These are phyloP conservation scores for Penaeus indicus DNA, from an alignment of 1,140 invertebrate genomes.

Conservation along the genomic window DNA sequence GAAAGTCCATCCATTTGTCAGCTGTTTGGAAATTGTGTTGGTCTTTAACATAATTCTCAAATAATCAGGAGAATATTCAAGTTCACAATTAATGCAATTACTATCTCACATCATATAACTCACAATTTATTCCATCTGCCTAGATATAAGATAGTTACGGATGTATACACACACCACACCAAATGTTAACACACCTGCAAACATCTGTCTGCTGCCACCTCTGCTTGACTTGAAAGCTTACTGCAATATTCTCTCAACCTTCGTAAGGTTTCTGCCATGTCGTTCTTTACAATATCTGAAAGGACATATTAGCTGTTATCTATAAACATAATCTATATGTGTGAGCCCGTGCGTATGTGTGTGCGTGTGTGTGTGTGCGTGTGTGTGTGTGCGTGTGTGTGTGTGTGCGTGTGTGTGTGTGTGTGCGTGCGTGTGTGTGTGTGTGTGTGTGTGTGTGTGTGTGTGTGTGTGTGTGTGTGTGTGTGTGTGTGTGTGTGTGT, in stretches of 20 bases:
- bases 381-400: no score
- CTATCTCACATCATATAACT: no score
- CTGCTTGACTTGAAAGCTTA: slow-evolving; percentile 45
- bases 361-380: no score
- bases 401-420: no score
- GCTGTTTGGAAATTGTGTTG: neutral
- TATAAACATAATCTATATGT: neutral
- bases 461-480: no score
- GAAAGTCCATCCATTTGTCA: slow-evolving; percentile 48
- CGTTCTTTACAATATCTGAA: slow-evolving; percentile 55
- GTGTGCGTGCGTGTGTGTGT: no score
- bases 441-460: no score
- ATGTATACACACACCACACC: neutral
- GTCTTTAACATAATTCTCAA: no score
- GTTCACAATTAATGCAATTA: no score
- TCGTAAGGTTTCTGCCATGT: slow-evolving; percentile 39
- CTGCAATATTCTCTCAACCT: slow-evolving; percentile 51
- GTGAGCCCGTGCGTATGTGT: no score
- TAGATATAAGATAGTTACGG: neutral
- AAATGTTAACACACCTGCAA: slow-evolving; percentile 29
- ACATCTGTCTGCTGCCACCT: slow-evolving; percentile 46
- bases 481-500: no score
- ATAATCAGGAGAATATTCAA: no score
- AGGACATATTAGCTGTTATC: neutral
- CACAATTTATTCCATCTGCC: neutral